Conservation (phyloP, 2,113 vertebrate genomes). For the Entosphenus tridentatus region DNA sequence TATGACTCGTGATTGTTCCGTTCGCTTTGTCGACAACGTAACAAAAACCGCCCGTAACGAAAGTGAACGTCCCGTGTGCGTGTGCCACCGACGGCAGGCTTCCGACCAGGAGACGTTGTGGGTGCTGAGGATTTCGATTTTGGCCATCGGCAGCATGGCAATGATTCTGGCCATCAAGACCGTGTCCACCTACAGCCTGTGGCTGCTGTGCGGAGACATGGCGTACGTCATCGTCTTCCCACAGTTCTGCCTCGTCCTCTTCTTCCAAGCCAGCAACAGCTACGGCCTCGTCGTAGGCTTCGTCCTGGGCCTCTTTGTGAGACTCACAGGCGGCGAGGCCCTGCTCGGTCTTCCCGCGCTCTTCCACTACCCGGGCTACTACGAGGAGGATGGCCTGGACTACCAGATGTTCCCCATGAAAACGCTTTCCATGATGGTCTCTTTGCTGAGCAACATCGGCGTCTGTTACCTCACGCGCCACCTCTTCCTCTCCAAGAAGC, state of each 20-base stretch:
- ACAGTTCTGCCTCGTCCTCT: slow-evolving; percentile 40
- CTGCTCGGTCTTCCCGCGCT: slow-evolving; percentile 19
- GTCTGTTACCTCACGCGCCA: slow-evolving; percentile 18
- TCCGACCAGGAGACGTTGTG: slow-evolving; percentile 35
- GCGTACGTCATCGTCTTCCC: slow-evolving; percentile 42
- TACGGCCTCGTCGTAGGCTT: slow-evolving; percentile 31
- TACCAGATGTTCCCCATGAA: slow-evolving; percentile 30
- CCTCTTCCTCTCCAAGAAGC: too few species aligned
- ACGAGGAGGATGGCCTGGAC: slow-evolving; percentile 17
- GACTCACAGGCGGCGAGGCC: slow-evolving; percentile 31
- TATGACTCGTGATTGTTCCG: too few species aligned
- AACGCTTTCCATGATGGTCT: slow-evolving; percentile 26
- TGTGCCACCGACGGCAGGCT: slow-evolving; percentile 19
- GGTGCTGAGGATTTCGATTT: slow-evolving; percentile 31
- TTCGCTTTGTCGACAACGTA: too few species aligned
- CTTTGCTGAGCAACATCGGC: slow-evolving; percentile 15
- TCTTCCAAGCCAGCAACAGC: slow-evolving; percentile 24
- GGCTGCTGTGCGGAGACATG: slow-evolving; percentile 43
- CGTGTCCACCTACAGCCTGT: slow-evolving; percentile 35
- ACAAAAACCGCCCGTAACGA: too few species aligned
- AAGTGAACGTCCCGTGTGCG: too few species aligned
- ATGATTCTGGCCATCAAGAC: slow-evolving; percentile 29
- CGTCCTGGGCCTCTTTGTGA: slow-evolving; percentile 21
- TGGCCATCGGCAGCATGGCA: slow-evolving; percentile 26
- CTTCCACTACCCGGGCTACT: slow-evolving; percentile 26